Base-by-base conservation (phyloP, 2,888 invertebrate genomes). In the Unio delphinus region DNA sequence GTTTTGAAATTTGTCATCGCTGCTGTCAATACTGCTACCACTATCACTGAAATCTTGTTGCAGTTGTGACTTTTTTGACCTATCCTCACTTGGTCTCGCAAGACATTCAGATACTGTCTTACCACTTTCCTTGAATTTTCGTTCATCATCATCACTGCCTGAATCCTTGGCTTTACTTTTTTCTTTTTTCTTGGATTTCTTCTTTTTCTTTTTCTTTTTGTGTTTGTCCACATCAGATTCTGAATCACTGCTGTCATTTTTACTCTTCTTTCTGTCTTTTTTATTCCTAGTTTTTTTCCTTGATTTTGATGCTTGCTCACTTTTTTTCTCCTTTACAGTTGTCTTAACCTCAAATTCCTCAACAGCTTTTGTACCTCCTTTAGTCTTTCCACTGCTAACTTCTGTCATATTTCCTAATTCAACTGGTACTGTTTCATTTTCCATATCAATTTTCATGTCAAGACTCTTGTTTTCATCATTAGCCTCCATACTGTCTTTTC, bases 331-430 rank as follows among this genome's bases (percentile, higher is more conserved):
- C 58, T 26, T 26, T 58, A 23, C n/a, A 58, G 20, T n/a, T 18
- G 20, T 15, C 17, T 7, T 56, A 45, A 45, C 45, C 45, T 61
- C 61, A 0, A 61, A 28, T 30, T 61, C 30, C 23, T 61, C 61
- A 26, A 7, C 20, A 28, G 23, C n/a, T 30, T 61, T 26, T 18
- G n/a, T 30, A 61, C 7, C n/a, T 61, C 30, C 11, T 61, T 26
- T 30, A 26, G n/a, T 61, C 17, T 26, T 30, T 23, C 30, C 18
- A 17, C 18, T 30, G n/a, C 28, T 4, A 61, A 23, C 28, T 58
- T 58, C 26, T 20, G 15, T 11, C 15, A 58, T 58, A 58, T 72
- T 68, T 34, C 68, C 62, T 55, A 60, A 61, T 15, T 54, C n/a
- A 11, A 45, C 55, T n/a, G 28, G 30, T 65, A 26, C 26, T 28